Conservation (phyloP, 2,113 vertebrate genomes). For the Phaethon lepturus region DNA sequence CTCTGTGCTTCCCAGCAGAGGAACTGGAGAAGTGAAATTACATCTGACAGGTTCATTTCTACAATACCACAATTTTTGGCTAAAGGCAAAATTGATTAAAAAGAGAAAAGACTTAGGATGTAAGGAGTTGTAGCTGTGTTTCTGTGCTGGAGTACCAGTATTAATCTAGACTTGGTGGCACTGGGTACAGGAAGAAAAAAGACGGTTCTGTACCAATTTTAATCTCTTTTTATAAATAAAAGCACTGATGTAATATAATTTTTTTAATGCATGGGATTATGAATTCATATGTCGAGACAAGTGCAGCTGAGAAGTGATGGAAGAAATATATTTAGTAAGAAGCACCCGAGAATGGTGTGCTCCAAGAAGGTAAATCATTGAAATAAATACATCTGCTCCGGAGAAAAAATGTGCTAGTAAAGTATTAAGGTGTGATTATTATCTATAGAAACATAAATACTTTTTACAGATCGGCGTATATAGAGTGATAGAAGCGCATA, state of each 20-base stretch:
- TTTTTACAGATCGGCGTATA: not conserved
- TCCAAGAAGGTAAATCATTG: not conserved
- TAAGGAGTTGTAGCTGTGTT: not conserved
- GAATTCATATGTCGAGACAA: not conserved
- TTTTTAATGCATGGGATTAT: not conserved
- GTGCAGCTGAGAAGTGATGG: not conserved
- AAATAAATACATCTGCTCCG: not conserved
- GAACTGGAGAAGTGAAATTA: not conserved
- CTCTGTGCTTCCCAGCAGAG: not conserved
- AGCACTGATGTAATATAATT: not conserved
- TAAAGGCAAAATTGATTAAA: slow-evolving; percentile 25
- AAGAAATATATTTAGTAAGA: not conserved
- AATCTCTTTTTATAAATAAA: not conserved
- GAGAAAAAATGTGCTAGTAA: not conserved
- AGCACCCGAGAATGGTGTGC: not conserved
- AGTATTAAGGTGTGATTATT: not conserved
- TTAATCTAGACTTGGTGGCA: not conserved
- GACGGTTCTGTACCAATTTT: not conserved
- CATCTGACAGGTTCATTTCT: slow-evolving; percentile 5
- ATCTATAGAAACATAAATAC: not conserved
- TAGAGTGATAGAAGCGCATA: rapidly evolving
- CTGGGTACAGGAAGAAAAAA: not conserved
- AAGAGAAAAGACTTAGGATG: not conserved
- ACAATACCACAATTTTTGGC: not conserved
- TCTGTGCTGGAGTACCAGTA: not conserved